Base-by-base conservation (phyloP, 92 coral and sea anemone species). In the Porites rus region DNA sequence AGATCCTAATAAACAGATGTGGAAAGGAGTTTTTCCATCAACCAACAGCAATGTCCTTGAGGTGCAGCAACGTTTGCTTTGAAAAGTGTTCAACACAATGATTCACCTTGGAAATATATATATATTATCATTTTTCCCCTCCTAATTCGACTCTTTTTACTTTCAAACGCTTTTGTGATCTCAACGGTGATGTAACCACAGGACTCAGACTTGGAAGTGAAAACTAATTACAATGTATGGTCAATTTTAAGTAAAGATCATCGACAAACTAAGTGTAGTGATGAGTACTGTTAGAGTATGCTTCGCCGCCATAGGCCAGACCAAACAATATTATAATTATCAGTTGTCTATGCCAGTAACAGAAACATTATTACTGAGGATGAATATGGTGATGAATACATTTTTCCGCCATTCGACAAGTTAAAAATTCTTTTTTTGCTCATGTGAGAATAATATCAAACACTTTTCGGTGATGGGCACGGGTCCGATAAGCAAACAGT, bases 1-100 rank as follows among this genome's bases (percentile, higher is more conserved):
- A 69, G 76, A 80, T 18, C 59, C 51, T 24, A 53, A 56, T 80
- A 24, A 68, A 80, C 85, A 22, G 85, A 60, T 38, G 64, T 75
- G 65, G 78, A 75, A 54, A 60, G 56, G 69, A 62, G 69, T 28
- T 38, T 77, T 18, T 60, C 70, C 56, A 77, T 61, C 70, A 21
- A 31, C 22, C 59, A 61, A 60, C 78, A 54, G 56, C 38, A 50
- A 77, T 38, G 31, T 60, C 81, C 61, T 63, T 77, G 63, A 25
- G 28, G 65, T 54, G 8, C 81, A 31, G n/a, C 54, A 61, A 31
- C 10, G 25, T 77, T 77, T 77, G 19, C 70, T 62, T 60, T 74
- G 25, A 21, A 10, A 20, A 74, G 46, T 56, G 79, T 59, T 76
- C 66, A 56, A 76, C 68, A 25, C 52, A 60, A 76, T 1, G 9